Evolutionary conservation across 2,888 invertebrate genomes (phyloP).

Genomic region (Conomelus anceps): DNA sequence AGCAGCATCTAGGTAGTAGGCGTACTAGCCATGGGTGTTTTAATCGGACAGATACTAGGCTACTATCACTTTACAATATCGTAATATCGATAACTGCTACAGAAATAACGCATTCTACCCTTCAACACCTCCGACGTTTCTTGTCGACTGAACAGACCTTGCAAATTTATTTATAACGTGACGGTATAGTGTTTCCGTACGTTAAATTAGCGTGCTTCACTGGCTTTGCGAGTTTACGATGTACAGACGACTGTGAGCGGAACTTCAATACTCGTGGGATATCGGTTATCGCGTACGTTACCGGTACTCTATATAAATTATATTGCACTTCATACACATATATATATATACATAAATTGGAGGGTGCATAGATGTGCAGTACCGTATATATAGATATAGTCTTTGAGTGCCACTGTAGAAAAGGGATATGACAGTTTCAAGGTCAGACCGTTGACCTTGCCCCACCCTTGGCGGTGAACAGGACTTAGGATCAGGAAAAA

Average conservation of each 20-base stretch:
- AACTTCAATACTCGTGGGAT: neutral
- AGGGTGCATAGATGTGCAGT: neutral
- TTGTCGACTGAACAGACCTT: neutral
- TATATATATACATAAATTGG: neutral
- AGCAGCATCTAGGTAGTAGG: too few species aligned
- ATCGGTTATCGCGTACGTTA: neutral
- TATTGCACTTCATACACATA: neutral
- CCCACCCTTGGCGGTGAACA: neutral
- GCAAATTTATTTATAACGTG: neutral
- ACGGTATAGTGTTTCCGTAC: neutral
- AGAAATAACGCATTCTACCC: neutral
- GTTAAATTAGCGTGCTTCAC: neutral
- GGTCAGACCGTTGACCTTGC: neutral
- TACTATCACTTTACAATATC: too few species aligned
- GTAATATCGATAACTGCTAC: too few species aligned
- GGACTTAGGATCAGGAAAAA: neutral
- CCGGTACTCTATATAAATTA: neutral
- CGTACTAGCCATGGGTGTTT: too few species aligned
- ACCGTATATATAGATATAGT: neutral
- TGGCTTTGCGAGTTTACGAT: neutral
- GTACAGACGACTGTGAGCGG: neutral
- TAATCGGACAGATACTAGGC: too few species aligned
- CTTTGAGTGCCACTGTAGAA: neutral
- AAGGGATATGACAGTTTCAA: too few species aligned
- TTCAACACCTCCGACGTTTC: neutral